Percentiles rank a stretch among this genome's conserved stretches.
Conservation (phyloP, 30 jellyfish, hydroid and myxozoan species). For the Hydractinia echinata region DNA sequence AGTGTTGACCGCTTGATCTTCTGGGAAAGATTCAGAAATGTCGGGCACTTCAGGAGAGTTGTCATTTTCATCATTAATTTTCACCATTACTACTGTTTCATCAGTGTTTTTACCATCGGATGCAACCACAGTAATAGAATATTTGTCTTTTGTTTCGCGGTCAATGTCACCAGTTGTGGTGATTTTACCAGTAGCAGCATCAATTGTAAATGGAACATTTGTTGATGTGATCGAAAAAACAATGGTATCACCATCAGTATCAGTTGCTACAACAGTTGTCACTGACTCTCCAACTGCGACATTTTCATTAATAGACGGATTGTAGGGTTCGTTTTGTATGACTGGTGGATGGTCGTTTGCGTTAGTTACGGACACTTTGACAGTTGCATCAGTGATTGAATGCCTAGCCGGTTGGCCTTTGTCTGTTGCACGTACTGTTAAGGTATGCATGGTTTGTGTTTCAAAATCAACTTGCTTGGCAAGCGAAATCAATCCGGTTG, state of each 20-base stretch:
- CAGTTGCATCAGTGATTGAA: slow-evolving; percentile 3
- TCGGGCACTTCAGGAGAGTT: slow-evolving; percentile 21
- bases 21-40: neutral
- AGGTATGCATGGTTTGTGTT: neutral
- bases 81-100: slow-evolving; percentile 9
- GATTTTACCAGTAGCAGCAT: slow-evolving; percentile 10
- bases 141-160: neutral
- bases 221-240: slow-evolving; percentile 6
- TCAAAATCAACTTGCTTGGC: slow-evolving; percentile 13
- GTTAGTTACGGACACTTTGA: neutral
- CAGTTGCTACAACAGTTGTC: slow-evolving; percentile 18
- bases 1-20: slow-evolving; percentile 12
- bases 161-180: slow-evolving; percentile 22
- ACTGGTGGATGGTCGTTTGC: slow-evolving; percentile 27
- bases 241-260: neutral
- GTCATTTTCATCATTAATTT: slow-evolving; percentile 24
- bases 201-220: slow-evolving; percentile 13
- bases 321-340: slow-evolving; percentile 1
- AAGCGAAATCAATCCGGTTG: slow-evolving; percentile 5
- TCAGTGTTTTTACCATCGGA: slow-evolving; percentile 14
- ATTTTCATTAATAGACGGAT: slow-evolving; percentile 4
- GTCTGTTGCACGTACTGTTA: slow-evolving; percentile 9
- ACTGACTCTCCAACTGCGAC: neutral
- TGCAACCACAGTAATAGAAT: neutral
- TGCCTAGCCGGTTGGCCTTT: slow-evolving; percentile 6